Evolutionary conservation across 2,888 invertebrate genomes (phyloP), one percentile per base, ranked within the genome.

Genomic region (Melanchra persicariae): DNA sequence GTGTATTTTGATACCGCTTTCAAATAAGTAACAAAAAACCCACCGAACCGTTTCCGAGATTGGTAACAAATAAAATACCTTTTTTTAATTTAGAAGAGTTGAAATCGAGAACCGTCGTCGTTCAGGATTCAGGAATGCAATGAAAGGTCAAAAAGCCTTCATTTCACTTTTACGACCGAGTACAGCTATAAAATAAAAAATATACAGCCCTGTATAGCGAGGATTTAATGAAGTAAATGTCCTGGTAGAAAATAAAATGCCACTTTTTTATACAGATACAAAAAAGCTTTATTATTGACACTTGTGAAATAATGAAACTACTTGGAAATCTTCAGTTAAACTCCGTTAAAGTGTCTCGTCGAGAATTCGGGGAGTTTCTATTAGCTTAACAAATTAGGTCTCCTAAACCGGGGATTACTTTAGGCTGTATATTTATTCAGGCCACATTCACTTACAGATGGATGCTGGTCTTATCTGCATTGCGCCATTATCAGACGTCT

Each of bases 191-290:
- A 85, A 87, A 84, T 77, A 82, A 79, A 80, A 80, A 54, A 84
- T 79, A 78, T 84, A 87, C 78, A 84, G 79, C 79, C 70, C 37
- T 58, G 57, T 81, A 81, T 34, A 79, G 63, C 76, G 70, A 57
- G 76, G 69, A 81, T 86, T 85, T 86, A 85, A 86, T 85, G 83
- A 87, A 87, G 79, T 83, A 83, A 85, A 87, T 83, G 74, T 83
- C 67, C 72, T 77, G 78, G 64, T 84, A 66, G 84, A 81, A 83
- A 82, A 83, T 85, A 86, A 85, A 83, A 84, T 65, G 73, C 68
- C 43, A 55, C 43, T 70, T 63, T 77, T 77, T 72, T 77, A 64
- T 59, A 66, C 26, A 19, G 30, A 61, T 47, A 68, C 60, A 12
- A 43, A 79, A 65, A 60, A 68, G 34, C 22, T 63, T 52, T 57